Conservation (phyloP, 2,888 invertebrate genomes). For the Myopa testacea region DNA sequence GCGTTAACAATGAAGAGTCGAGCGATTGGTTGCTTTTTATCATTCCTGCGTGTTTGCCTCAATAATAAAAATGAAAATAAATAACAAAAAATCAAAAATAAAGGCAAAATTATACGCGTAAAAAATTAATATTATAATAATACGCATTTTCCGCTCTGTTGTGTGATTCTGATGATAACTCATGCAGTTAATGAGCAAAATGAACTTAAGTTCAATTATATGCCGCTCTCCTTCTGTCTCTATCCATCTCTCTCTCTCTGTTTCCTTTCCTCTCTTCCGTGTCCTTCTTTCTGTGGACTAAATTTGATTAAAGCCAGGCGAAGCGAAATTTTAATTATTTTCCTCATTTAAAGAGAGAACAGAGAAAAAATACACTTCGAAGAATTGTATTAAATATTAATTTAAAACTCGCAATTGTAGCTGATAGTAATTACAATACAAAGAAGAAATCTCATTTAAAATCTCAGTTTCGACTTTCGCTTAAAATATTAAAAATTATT, state of each 20-base stretch:
- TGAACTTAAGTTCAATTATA: slow-evolving; percentile 23
- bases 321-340: background rate
- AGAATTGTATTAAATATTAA: no score
- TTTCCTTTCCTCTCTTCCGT: background rate
- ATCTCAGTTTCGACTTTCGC: no score
- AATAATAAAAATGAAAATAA: slow-evolving; percentile 6
- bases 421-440: no score
- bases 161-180: background rate
- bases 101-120: background rate
- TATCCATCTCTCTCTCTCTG: no score
- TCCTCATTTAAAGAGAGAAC: no score
- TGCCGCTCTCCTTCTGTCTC: background rate
- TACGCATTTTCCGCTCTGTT: no score
- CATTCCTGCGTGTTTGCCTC: background rate
- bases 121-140: background rate
- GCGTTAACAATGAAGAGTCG: slow-evolving; percentile 31
- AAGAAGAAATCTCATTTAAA: no score
- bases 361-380: no score
- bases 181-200: slow-evolving; percentile 32
- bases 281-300: no score
- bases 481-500: background rate
- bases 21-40: slow-evolving; percentile 29
- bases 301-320: background rate
- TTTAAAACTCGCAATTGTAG: no score
- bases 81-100: background rate